These are phyloP conservation scores for Megaceryle alcyon DNA, from an alignment of 2,797 vertebrate genomes.

Conservation along the genomic window DNA sequence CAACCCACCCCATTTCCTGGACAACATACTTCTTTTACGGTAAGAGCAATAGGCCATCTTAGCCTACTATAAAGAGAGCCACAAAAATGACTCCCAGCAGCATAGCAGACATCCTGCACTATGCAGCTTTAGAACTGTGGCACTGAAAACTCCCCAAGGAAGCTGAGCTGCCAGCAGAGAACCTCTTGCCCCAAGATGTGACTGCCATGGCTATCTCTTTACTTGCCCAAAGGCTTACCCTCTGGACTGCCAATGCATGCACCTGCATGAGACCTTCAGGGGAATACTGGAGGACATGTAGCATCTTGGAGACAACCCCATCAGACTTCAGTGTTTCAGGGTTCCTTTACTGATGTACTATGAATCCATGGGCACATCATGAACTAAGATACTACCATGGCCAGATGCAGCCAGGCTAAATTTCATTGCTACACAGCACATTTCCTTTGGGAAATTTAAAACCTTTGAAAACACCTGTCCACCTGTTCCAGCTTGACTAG, in stretches of 20 bases:
- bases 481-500: neutral
- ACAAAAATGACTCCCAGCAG: neutral
- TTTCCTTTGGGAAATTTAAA: neutral
- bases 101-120: fast-evolving
- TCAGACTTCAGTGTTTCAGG: neutral
- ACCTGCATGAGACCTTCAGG: neutral
- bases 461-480: neutral
- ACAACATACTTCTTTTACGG: neutral
- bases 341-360: neutral
- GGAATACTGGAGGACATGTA: neutral
- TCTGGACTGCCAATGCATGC: neutral
- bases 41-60: neutral
- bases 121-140: neutral
- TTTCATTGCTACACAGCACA: neutral
- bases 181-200: neutral
- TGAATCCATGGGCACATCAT: neutral
- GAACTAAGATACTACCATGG: neutral
- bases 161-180: neutral
- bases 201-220: neutral
- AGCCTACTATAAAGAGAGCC: neutral
- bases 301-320: neutral
- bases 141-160: neutral
- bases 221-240: neutral
- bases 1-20: neutral
- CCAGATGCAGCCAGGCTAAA: neutral